Base-by-base conservation (phyloP, 2,113 vertebrate species). In the Mustela lutreola region DNA sequence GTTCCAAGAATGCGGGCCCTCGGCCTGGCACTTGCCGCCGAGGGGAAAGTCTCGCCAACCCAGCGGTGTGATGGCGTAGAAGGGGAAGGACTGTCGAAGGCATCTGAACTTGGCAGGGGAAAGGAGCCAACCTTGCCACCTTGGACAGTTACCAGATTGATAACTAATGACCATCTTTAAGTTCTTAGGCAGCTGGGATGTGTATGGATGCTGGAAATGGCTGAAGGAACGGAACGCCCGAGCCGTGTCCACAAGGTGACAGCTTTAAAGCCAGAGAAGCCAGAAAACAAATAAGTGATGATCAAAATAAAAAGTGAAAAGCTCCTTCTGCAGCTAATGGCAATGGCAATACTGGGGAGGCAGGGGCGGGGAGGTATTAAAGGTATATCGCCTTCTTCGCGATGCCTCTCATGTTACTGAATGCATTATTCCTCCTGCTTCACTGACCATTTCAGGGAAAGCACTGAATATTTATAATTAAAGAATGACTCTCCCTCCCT, bases 281-380 rank as follows among this genome's bases (percentile, higher is more conserved):
- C 93, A 75, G 4, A 50, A 75, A 60, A 45, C n/a, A 93, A 62
- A 67, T 21, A 76, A 48, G 7, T 19, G 48, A 11, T 42, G 31
- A 39, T 21, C 89, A 90, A 92, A 95, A 92, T 53, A 53, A 78
- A 82, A 73, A 71, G 31, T 12, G 22, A 88, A 88, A 90, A 91
- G 10, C 28, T 42, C 39, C 93, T 91, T 76, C 84, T 67, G 33
- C 33, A 71, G 8, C 4, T 21, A 78, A 70, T 10, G 33, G 19
- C 82, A 71, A 63, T 4, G 26, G 24, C 50, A 48, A 15, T 8
- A 19, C 67, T 60, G 80, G 67, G 79, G 73, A 18, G 21, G 0
- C 48, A 2, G 11, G 48, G 48, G 48, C 2, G 11, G 48, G 11
- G 48, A 10, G 56, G 33, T 26, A 28, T 26, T 65, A 67, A 92